phyloP scores from a whole-genome alignment of 2,888 invertebrate genomes.

The Harmothoe impar region DNA sequence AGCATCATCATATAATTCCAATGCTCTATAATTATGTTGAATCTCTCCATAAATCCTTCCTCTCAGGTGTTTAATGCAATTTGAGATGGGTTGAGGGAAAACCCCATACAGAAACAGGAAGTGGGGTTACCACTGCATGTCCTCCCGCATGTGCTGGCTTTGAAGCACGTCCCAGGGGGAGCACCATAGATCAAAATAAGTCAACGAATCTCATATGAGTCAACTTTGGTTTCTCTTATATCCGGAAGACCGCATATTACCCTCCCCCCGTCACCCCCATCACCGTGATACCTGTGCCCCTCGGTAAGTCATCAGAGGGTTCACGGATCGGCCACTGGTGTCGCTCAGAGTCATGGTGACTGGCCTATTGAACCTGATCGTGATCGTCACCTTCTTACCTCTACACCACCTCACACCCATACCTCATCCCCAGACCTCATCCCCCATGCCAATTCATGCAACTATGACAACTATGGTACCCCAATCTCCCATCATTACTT shows the following conservation, averaged over 20 bases:
- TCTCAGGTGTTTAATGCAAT: background rate
- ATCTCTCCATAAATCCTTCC: too few species aligned
- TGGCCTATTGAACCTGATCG: conserved; percentile 1
- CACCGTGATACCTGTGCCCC: background rate
- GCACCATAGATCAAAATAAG: background rate
- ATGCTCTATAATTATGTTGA: too few species aligned
- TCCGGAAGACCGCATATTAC: background rate
- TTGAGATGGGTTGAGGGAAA: background rate
- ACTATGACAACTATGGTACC: too few species aligned
- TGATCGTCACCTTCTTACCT: background rate
- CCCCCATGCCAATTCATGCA: too few species aligned
- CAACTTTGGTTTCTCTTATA: background rate
- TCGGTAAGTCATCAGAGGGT: background rate
- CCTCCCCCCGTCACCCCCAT: background rate
- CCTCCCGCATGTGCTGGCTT: too few species aligned
- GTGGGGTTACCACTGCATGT: background rate
- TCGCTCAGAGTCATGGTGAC: background rate
- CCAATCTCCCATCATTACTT: too few species aligned
- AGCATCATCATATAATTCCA: too few species aligned
- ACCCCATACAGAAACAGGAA: background rate
- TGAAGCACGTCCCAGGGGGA: background rate
- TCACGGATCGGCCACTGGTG: conserved; percentile 33
- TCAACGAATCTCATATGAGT: too few species aligned
- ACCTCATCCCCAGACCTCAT: background rate
- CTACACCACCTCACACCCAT: background rate